Evolutionary conservation across 1,140 invertebrate genomes (phyloP).

Genomic region (Mya arenaria): DNA sequence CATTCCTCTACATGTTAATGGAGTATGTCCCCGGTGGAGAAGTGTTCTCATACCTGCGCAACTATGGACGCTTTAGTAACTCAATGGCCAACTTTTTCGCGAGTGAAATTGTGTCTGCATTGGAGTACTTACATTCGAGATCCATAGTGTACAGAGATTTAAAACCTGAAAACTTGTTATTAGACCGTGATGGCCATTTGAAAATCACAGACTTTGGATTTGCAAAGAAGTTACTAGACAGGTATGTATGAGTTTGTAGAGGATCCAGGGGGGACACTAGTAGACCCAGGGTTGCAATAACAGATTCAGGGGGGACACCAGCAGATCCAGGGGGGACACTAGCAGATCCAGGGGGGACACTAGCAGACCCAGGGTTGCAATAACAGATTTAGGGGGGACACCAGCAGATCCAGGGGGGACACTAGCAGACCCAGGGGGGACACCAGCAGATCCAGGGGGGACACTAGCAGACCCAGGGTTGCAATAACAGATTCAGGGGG

Average conservation of each 20-base stretch:
- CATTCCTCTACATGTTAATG: conserved; percentile 94
- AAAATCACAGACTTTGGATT: conserved; percentile 99
- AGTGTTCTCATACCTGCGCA: conserved; percentile 96
- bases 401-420: too few relatives aligned
- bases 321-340: too few relatives aligned
- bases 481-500: too few relatives aligned
- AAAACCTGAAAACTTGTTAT: conserved; percentile 96
- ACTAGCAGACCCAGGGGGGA: too few relatives aligned
- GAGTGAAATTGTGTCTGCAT: conserved; percentile 94
- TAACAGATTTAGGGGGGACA: too few relatives aligned
- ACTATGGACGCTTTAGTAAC: conserved; percentile 93
- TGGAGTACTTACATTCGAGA: conserved; percentile 93
- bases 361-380: too few relatives aligned
- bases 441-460: too few relatives aligned
- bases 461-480: too few relatives aligned
- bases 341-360: too few relatives aligned
- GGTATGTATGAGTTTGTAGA: conserved; percentile 78
- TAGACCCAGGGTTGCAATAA: too few relatives aligned
- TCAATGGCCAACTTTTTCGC: conserved; percentile 96
- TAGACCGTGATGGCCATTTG: conserved; percentile 95
- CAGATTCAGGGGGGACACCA: too few relatives aligned
- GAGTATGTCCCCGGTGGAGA: conserved; percentile 96
- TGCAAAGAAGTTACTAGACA: conserved; percentile 95
- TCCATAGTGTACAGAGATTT: conserved; percentile 83
- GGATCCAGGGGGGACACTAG: too few relatives aligned